Conservation (phyloP, 1,140 invertebrate species). For the Tribolium madens region DNA sequence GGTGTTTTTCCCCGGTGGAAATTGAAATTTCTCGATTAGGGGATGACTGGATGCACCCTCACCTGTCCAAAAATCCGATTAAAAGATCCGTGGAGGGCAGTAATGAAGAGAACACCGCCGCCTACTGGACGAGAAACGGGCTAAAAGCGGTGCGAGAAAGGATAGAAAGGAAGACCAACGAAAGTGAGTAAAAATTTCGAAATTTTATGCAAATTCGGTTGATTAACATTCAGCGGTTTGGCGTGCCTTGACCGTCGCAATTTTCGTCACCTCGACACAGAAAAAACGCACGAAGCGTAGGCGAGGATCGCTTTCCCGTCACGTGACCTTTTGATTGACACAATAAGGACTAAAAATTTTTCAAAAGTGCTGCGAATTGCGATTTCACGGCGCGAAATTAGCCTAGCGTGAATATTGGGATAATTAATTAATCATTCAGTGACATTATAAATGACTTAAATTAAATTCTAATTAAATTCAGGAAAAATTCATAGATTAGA, state of each 20-base stretch:
- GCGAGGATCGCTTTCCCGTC: not conserved
- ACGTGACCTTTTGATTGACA: not conserved
- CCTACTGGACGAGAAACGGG: slow-evolving; percentile 51
- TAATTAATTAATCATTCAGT: not conserved
- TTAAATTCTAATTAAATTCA: not conserved
- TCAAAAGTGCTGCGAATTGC: not conserved
- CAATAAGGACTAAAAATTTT: not conserved
- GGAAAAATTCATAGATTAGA: not conserved
- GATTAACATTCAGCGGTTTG: not conserved
- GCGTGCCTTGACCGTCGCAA: not conserved
- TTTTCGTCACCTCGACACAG: slow-evolving; percentile 2
- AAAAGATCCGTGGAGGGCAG: not conserved
- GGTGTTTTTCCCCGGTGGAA: not conserved
- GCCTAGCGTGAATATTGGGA: too few species aligned
- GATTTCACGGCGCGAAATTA: not conserved
- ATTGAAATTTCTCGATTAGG: not conserved
- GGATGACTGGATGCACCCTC: slow-evolving; percentile 26
- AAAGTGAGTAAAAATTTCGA: slow-evolving; percentile 49
- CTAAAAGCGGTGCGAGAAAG: slow-evolving; percentile 48
- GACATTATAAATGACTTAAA: too few species aligned
- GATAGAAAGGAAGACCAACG: slow-evolving; percentile 42
- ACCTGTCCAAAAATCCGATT: not conserved
- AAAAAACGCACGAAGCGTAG: not conserved
- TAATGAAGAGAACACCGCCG: slow-evolving; percentile 47
- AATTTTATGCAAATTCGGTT: not conserved